Conservation (phyloP, 2,888 invertebrate genomes). For the Agriopis leucophaearia region DNA sequence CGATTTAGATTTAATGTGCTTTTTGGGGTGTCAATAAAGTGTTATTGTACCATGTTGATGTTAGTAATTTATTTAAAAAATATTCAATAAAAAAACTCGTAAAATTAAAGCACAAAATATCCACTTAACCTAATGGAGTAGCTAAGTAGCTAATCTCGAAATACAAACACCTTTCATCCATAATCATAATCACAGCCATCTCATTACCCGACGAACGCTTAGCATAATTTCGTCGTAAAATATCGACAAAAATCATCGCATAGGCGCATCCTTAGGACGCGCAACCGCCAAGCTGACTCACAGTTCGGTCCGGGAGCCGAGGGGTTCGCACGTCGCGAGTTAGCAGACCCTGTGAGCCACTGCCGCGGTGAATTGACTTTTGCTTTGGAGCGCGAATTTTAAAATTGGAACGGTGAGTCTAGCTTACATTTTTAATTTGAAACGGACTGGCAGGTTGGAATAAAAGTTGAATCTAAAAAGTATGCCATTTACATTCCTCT, state of each 20-base stretch:
- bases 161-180: slow-evolving; percentile 28
- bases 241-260: slow-evolving; percentile 43
- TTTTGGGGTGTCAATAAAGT: no score
- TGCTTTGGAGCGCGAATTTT: slow-evolving; percentile 55
- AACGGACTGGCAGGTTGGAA: not conserved
- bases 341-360: slow-evolving; percentile 42
- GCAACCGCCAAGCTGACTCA: slow-evolving; percentile 49
- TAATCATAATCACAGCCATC: slow-evolving; percentile 35
- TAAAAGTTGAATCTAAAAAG: not conserved
- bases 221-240: slow-evolving; percentile 35
- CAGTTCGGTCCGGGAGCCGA: slow-evolving; percentile 61
- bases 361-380: slow-evolving; percentile 47
- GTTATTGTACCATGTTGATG: no score
- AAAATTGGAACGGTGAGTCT: slow-evolving; percentile 58
- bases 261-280: slow-evolving; percentile 45
- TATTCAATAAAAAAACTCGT: not conserved
- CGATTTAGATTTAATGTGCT: no score
- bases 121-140: slow-evolving; percentile 23
- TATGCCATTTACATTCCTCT: not conserved
- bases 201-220: slow-evolving; percentile 29
- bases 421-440: slow-evolving; percentile 4
- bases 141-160: slow-evolving; percentile 13
- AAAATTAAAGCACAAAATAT: slow-evolving; percentile 5
- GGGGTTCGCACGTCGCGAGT: slow-evolving; percentile 60
- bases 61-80: not conserved